Percentiles rank a stretch among this genome's conserved stretches.
phyloP scores from a whole-genome alignment of 2,113 vertebrate genomes.

The Mustela lutreola region DNA sequence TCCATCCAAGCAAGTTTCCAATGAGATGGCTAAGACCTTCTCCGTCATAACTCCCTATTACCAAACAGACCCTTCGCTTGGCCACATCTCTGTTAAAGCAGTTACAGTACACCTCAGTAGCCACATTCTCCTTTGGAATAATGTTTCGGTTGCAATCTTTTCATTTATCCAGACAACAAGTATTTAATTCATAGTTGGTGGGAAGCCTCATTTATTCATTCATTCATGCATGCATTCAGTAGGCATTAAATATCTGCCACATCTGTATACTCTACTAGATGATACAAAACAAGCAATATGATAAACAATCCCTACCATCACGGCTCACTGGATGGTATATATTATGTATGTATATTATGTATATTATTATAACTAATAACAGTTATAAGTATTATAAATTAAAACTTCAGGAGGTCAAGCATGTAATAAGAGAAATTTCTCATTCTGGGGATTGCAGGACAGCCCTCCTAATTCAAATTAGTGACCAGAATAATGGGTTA shows the following conservation, averaged over 20 bases:
- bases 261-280: not conserved
- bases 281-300: not conserved
- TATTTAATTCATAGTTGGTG: not conserved
- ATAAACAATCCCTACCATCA: not conserved
- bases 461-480: not conserved
- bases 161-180: not conserved
- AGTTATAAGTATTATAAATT: not conserved
- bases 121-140: not conserved
- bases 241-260: constrained; percentile 7
- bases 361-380: no score
- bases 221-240: not conserved
- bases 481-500: not conserved
- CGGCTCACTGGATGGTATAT: not conserved
- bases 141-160: not conserved
- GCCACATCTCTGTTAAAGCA: not conserved
- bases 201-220: not conserved
- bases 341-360: not conserved
- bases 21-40: not conserved
- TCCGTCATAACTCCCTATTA: not conserved
- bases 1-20: not conserved
- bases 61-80: not conserved
- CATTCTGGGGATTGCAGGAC: not conserved
- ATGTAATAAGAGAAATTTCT: not conserved
- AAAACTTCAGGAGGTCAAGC: not conserved
- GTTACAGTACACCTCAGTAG: not conserved